Evolutionary conservation across 2,888 invertebrate species (phyloP), one percentile per base, ranked within the genome.

Genomic region (Nyleta sp.): DNA sequence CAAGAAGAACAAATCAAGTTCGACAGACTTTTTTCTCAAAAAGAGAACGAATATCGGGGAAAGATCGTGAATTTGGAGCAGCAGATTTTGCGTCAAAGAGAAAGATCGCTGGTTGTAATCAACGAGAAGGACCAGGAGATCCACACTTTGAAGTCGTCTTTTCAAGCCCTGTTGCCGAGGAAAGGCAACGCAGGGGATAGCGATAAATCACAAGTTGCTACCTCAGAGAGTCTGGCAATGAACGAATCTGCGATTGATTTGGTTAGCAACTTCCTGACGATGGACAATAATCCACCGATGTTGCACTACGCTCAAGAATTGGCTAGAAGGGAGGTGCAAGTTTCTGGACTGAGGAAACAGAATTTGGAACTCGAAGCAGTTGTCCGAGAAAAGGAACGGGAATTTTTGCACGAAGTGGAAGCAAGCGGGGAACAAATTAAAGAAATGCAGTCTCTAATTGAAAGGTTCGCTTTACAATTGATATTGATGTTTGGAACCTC

Each of bases 241-340:
- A 71, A 80, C 10, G 89, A 88, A 55, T 80, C 86, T 0, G 77
- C 78, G 20, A 78, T 76, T 1, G 90, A 90, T 74, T 82, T 90
- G 48, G 84, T 89, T 60, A 80, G 91, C 78, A 88, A 91, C 84
- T 48, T 90, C 38, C 71, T 92, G 8, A 90, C 89, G 0, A 89
- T 92, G n/a, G 94, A 95, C 31, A 94, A 94, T 82, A 94, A 94
- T 83, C 94, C 95, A 35, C 95, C 95, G 80, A 94, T 96, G 92
- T 88, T 97, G 35, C 96, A 96, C 91, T 96, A 96, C 86, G 95
- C 95, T 59, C 95, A 96, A 89, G 96, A 97, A 91, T 90, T 96
- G 81, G 95, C 96, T 0, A 91, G 96, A 7, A 94, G 95, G 84
- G 96, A 96, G 80, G 94, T 96, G 22, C 96, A 96, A 88, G 94